Conservation (phyloP, 2,797 vertebrate species). For the Protonibea diacanthus region DNA sequence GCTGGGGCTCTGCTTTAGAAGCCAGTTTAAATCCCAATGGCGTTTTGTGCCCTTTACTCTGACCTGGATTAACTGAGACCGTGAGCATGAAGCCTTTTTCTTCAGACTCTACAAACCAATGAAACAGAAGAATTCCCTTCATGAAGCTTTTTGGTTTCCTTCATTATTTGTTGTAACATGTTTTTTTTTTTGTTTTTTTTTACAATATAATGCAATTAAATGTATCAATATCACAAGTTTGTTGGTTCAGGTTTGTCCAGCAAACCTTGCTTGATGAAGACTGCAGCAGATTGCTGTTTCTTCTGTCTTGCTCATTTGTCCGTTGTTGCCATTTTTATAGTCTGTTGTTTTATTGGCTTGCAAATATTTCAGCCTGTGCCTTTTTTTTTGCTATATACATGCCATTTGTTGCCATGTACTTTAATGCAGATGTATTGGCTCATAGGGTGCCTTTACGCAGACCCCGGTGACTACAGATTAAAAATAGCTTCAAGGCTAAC, state of each 20-base stretch:
- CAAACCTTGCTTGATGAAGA: not conserved
- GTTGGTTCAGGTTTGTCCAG: not conserved
- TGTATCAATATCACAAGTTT: too few relatives aligned
- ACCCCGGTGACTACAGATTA: not conserved
- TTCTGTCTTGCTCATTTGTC: not conserved
- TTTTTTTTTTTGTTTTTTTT: too few relatives aligned
- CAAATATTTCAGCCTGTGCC: too few relatives aligned
- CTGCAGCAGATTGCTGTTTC: not conserved
- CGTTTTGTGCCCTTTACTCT: constrained; percentile 33
- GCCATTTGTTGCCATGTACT: not conserved
- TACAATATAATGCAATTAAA: not conserved
- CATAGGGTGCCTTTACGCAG: not conserved
- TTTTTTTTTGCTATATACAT: not conserved
- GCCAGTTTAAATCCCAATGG: constrained; percentile 36
- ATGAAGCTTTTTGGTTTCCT: not conserved
- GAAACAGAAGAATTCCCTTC: not conserved
- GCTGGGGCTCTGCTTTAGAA: constrained; percentile 15
- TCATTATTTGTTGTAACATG: not conserved
- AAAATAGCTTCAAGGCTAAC: not conserved
- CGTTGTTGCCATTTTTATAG: not conserved
- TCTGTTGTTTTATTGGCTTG: not conserved
- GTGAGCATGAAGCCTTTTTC: constrained; percentile 14
- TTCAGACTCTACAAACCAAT: not conserved
- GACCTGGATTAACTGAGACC: constrained; percentile 47
- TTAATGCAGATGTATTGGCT: not conserved